These are phyloP conservation scores for Melanotaenia duboulayi DNA, from an alignment of 2,113 vertebrate species.

Conservation along the genomic window DNA sequence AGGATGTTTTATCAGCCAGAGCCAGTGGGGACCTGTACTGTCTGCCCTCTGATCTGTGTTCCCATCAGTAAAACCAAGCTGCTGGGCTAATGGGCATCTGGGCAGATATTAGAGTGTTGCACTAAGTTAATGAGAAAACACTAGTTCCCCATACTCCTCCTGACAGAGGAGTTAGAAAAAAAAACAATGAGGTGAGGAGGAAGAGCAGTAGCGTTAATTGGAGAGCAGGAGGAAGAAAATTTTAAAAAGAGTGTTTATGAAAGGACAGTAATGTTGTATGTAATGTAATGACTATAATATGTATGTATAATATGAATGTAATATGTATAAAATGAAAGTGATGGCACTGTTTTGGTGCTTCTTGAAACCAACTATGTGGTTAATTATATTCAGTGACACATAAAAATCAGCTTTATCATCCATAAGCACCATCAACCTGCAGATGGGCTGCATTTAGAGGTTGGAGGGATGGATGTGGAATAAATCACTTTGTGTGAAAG, in stretches of 20 bases:
- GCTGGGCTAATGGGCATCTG: constrained; percentile 77
- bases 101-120: constrained; percentile 65
- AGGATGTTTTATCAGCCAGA: constrained; percentile 71
- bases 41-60: constrained; percentile 77
- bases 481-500: neutral
- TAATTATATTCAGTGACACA: too few species aligned
- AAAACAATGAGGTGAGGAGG: constrained; percentile 13
- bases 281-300: too few species aligned
- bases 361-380: neutral
- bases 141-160: constrained; percentile 45
- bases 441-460: neutral
- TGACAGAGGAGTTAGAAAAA: constrained; percentile 30
- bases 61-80: constrained; percentile 69
- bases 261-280: too few species aligned
- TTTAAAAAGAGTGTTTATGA: neutral
- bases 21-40: constrained; percentile 70
- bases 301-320: too few species aligned
- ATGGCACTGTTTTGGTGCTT: neutral
- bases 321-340: neutral
- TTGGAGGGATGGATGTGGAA: neutral
- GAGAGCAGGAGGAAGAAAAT: constrained; percentile 5
- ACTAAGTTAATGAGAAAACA: constrained; percentile 74
- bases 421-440: neutral
- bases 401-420: neutral
- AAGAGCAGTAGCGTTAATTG: constrained; percentile 23